Conservation (phyloP, 2,113 vertebrate species). For the Trichomycterus rosablanca region DNA sequence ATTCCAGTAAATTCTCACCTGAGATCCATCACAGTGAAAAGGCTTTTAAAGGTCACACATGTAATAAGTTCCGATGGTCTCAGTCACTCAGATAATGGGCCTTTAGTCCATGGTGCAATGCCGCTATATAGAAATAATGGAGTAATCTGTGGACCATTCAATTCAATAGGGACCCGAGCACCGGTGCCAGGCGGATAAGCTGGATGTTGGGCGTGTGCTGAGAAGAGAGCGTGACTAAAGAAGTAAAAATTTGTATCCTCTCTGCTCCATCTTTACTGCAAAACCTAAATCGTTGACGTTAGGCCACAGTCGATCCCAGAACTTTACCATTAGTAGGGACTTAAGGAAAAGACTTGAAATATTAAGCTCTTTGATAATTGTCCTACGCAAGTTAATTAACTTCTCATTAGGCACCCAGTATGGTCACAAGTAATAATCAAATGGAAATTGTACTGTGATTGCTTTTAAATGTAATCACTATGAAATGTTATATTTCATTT, state of each 20-base stretch:
- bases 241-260: constrained; percentile 43
- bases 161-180: constrained; percentile 64
- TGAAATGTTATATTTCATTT: constrained; percentile 44
- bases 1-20: constrained; percentile 79
- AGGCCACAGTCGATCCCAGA: constrained; percentile 45
- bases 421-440: constrained; percentile 49
- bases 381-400: constrained; percentile 41
- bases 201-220: constrained; percentile 55
- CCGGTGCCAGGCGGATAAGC: constrained; percentile 52
- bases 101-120: constrained; percentile 73
- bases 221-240: constrained; percentile 58
- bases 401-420: constrained; percentile 40
- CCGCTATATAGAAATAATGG: constrained; percentile 78
- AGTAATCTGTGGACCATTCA: constrained; percentile 78
- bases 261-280: constrained; percentile 41
- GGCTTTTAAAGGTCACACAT: constrained; percentile 79
- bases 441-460: constrained; percentile 45
- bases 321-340: constrained; percentile 47
- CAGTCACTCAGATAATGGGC: constrained; percentile 74
- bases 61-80: constrained; percentile 79
- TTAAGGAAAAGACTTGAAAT: constrained; percentile 40
- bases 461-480: constrained; percentile 43
- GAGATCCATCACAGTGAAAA: constrained; percentile 74
- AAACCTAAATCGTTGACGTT: constrained; percentile 57
- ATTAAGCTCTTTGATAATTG: constrained; percentile 34